A percentile compares a stretch with the other conserved stretches of the same genome.
These are phyloP conservation scores for Ophion ventricosus DNA, from an alignment of 2,888 invertebrate genomes.

Conservation along the genomic window DNA sequence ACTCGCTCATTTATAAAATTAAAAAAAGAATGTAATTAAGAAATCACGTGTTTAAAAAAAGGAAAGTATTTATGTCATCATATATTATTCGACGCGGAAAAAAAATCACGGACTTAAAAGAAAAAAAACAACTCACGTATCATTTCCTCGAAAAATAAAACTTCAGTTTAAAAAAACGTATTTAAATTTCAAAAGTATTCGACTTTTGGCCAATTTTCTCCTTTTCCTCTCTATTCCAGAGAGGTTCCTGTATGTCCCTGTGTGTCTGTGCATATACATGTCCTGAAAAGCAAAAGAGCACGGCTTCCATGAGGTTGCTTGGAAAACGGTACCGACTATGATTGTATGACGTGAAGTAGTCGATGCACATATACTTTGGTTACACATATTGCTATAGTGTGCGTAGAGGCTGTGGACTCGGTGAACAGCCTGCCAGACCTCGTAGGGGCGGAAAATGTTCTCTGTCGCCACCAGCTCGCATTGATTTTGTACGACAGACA, in stretches of 20 bases:
- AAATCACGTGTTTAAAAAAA: no score
- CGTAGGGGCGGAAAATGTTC: constrained; percentile 70
- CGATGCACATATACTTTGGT: neutral
- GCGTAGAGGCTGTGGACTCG: constrained; percentile 63
- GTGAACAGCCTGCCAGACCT: constrained; percentile 56
- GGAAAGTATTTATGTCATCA: no score
- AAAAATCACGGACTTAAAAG: no score
- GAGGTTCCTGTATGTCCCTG: neutral
- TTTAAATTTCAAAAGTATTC: no score
- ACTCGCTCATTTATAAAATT: no score
- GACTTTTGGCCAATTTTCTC: no score
- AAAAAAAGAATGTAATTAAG: no score
- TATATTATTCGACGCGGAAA: no score
- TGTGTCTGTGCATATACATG: neutral
- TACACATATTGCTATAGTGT: constrained; percentile 29
- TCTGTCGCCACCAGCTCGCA: constrained; percentile 80
- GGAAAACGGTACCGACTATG: constrained; percentile 23
- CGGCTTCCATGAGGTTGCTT: neutral
- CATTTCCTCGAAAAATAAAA: no score
- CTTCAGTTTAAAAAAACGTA: no score
- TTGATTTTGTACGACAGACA: constrained; percentile 82
- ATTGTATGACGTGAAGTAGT: neutral
- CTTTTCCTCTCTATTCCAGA: no score
- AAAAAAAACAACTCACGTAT: no score
- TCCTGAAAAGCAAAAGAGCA: constrained; percentile 2